Evolutionary conservation across 2,113 vertebrate species (phyloP).

Genomic region (Amblyornis subalaris): DNA sequence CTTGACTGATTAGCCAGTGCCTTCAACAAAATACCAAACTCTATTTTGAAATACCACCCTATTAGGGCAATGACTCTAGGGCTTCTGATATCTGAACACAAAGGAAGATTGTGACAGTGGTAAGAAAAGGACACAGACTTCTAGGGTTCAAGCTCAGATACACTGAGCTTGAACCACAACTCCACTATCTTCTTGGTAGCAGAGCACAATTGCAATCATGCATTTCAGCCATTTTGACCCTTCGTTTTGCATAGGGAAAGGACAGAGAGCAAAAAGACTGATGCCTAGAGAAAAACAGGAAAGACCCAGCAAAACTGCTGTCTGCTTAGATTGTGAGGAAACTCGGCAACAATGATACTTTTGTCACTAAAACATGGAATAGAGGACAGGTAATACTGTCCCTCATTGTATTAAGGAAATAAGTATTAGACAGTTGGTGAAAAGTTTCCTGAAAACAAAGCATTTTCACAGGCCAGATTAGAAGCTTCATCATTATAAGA

Average conservation of each 20-base stretch:
- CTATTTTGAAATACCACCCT: background rate
- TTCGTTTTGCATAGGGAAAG: background rate
- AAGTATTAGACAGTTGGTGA: background rate
- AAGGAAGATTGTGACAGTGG: background rate
- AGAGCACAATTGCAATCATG: background rate
- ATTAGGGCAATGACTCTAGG: background rate
- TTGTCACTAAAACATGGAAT: background rate
- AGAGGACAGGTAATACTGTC: background rate
- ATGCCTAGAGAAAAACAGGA: background rate
- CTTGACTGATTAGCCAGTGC: background rate
- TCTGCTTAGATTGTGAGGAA: background rate
- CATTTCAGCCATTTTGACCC: background rate
- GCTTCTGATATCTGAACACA: background rate
- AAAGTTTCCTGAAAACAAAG: background rate
- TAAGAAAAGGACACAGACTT: background rate
- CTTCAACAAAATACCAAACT: background rate
- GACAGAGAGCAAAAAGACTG: background rate
- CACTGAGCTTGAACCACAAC: background rate
- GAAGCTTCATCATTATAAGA: background rate
- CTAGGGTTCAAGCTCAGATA: background rate
- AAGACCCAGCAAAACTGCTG: background rate
- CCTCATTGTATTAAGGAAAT: background rate
- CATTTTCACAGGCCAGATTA: background rate
- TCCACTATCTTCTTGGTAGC: background rate
- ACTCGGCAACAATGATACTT: background rate